Evolutionary conservation across 2,113 vertebrate genomes (phyloP), one percentile per base, ranked within the genome.

Genomic region (Castor canadensis): DNA sequence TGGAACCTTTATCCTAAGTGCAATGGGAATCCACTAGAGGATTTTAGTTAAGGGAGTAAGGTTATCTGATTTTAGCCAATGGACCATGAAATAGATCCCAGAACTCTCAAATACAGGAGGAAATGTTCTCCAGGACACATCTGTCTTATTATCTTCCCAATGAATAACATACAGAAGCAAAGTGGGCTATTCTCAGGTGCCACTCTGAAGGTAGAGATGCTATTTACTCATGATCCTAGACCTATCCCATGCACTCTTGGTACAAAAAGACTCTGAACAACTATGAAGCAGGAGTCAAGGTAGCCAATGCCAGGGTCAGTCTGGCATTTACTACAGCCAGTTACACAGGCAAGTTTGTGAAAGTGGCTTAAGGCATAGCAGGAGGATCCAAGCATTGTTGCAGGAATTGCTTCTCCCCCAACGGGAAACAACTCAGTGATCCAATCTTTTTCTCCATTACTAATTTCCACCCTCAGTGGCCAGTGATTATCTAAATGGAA

Each of bases 401-500:
- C 76, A 91, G 43, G 73, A 54, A 86, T 80, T 56, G 73, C 49
- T 87, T 75, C 81, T 92, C 95, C 87, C 40, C 76, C 95, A 90
- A 92, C 6, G 8, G 77, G 91, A 93, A 97, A 96, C 90, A 93
- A 73, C 26, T 89, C 72, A 28, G 49, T 15, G 67, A 89, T 56
- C 32, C 43, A 52, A 26, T 45, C 88, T 82, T 95, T 96, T 86
- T 49, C 88, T 96, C 45, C 22, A 43, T 77, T 95, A 92, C 87
- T 88, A 66, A 91, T 95, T 95, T 96, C 94, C 0, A 0, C 40
- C 82, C 76, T 91, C 91, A 93, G 6, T 91, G 77, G 72, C 54
- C 58, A 88, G 87, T 77, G 92, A 86, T 93, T 82, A 81, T 24
- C 88, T 93, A 87, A 96, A 86, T 71, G 62, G 64, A 26, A 79